Evolutionary conservation across 2,888 invertebrate genomes (phyloP), one percentile per base, ranked within the genome.

Genomic region (Pseudanteris insignis): DNA sequence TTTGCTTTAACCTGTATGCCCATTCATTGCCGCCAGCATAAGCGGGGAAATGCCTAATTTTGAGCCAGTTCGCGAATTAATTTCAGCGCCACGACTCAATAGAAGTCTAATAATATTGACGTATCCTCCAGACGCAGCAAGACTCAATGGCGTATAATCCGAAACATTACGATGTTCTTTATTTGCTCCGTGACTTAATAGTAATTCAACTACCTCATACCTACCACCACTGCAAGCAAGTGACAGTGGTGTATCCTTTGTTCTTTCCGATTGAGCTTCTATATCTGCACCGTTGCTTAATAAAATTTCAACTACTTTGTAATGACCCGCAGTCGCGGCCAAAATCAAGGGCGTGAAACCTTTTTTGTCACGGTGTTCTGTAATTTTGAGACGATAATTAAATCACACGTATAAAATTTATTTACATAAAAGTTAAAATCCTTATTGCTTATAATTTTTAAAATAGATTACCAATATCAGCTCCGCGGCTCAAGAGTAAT

Each of bases 1-100:
- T 2, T 26, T 6, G 2, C 8, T 7, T 4, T 67, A 69, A 83
- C 82, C 81, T 37, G 91, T 90, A 77, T 95, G 94, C 0, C 98
- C 98, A 84, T 99, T 99, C 98, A 99, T 99, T 13, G 98, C 96
- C 10, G 98, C 97, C 75, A 99, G 81, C 99, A 99, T 99, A 46
- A 99, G 85, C 2, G 99, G 99, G 1, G 97, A 97, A 73, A 99
- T 99, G 67, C 99, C 98, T 51, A 98, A 84, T 82, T 98, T 97
- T 66, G 95, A 95, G 36, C 96, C 96, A 40, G 94, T 95, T 66
- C 95, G 88, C 9, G 98, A 98, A 84, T 99, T 99, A 69, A 99
- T 99, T 82, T 99, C 99, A 30, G 98, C 98, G 71, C 96, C 96
- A 80, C 94, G 91, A 75, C 89, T 91, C 33, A 99, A 84, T 64